Evolutionary conservation across 2,113 vertebrate species (phyloP), one percentile per base, ranked within the genome.

Genomic region (Austrofundulus limnaeus): DNA sequence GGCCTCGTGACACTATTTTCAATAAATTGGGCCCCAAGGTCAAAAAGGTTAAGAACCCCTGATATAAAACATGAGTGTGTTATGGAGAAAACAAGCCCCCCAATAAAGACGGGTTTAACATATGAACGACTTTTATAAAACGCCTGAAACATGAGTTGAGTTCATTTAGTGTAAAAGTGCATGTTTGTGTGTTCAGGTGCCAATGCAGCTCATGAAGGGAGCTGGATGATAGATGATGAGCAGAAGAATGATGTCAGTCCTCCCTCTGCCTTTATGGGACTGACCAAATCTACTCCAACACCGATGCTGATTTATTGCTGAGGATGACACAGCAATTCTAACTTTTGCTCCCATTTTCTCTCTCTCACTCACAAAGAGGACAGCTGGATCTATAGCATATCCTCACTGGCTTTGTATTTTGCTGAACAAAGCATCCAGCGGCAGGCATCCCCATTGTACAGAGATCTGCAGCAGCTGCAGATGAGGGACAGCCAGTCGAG

Each of bases 321-420:
- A 76, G 87, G 85, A 90, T 91, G 92, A 93, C 89, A 79, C 91
- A 91, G 92, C 89, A 43, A 74, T 91, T 92, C 87, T 78, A 70
- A 72, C 77, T 72, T 75, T 75, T 70, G 57, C 68, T 13, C 74
- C 68, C 76, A 72, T 77, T 78, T 81, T 80, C 79, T 53, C 83
- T 74, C 66, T 24, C 78, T 81, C 86, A 64, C 63, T 83, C 68
- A 85, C 82, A 87, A 88, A 66, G 45, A 80, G 68, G 84, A 86
- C 85, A 80, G 81, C 77, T 80, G 86, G 86, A 90, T 88, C 83
- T 86, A 84, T 88, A 85, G 81, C 72, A 68, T 69, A 88, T 84
- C 85, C 84, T 84, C 78, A 66, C 53, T 84, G 81, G 87, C 85
- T 88, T 87, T 85, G 85, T 81, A 78, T 87, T 83, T 83, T 86